These are phyloP conservation scores for Paramacrobiotus metropolitanus DNA, from an alignment of 1,140 invertebrate genomes.

Conservation along the genomic window DNA sequence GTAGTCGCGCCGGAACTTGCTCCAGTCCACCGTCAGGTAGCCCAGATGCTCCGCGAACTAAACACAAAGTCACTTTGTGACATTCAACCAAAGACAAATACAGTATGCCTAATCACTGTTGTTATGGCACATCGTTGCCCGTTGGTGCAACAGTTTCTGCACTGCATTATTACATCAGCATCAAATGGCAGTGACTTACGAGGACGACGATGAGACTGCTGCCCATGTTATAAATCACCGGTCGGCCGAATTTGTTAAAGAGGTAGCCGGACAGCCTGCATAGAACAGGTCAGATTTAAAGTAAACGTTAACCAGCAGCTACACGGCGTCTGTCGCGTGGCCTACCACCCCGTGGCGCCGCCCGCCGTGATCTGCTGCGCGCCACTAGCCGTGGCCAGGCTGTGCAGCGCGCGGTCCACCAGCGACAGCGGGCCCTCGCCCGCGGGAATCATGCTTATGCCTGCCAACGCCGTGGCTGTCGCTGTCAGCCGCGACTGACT, in stretches of 20 bases:
- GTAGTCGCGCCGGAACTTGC: background rate
- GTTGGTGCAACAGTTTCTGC: too few species aligned
- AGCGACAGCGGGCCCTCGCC: too few species aligned
- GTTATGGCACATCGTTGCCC: too few species aligned
- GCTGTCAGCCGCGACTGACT: too few species aligned
- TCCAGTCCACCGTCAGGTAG: background rate
- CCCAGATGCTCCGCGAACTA: background rate
- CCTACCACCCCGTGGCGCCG: background rate
- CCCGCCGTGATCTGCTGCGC: slow-evolving; percentile 1
- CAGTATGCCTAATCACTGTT: too few species aligned
- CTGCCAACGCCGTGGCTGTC: too few species aligned
- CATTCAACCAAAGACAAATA: background rate
- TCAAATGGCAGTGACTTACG: background rate
- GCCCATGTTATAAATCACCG: background rate
- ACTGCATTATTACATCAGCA: too few species aligned
- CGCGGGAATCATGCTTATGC: too few species aligned
- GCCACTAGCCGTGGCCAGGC: background rate
- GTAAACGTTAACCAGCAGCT: too few species aligned
- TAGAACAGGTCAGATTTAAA: background rate
- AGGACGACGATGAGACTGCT: background rate
- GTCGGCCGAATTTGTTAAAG: background rate
- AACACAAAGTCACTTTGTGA: background rate
- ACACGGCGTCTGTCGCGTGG: background rate
- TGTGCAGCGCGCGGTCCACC: background rate
- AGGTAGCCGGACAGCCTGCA: background rate